Evolutionary conservation across 2,797 vertebrate genomes (phyloP).

Genomic region (Sebastes wilsoni): DNA sequence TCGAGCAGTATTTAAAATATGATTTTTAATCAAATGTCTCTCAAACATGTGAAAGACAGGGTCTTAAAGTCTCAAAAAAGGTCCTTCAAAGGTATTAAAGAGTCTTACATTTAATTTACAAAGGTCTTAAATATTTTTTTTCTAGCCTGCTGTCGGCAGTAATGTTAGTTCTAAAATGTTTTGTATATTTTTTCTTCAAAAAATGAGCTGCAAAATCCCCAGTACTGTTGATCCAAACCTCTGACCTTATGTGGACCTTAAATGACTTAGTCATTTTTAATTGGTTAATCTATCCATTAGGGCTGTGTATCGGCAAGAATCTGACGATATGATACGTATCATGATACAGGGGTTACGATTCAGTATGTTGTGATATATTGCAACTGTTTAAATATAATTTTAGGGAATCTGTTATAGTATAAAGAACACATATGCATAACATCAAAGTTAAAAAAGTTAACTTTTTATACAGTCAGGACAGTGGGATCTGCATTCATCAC

Average conservation of each 20-base stretch:
- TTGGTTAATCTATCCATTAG: background rate
- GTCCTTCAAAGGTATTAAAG: background rate
- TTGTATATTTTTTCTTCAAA: background rate
- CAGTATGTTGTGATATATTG: too few species aligned
- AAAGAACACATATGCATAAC: too few species aligned
- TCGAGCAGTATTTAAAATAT: background rate
- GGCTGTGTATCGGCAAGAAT: too few species aligned
- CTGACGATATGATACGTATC: too few species aligned
- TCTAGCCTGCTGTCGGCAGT: background rate
- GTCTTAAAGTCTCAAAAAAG: background rate
- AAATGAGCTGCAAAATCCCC: background rate
- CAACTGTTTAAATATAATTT: too few species aligned
- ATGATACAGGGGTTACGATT: too few species aligned
- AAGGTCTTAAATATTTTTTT: background rate
- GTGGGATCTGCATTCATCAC: too few species aligned
- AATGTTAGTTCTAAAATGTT: background rate
- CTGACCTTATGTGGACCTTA: background rate
- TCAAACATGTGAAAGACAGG: background rate
- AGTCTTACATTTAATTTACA: background rate
- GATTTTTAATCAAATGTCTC: background rate
- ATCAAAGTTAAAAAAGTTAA: too few species aligned
- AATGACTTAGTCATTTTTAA: background rate
- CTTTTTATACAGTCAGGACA: too few species aligned
- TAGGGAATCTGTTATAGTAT: too few species aligned
- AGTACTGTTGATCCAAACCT: background rate